Conservation (phyloP, 30 jellyfish, hydroid and myxozoan genomes). For the Aurelia aurita region DNA sequence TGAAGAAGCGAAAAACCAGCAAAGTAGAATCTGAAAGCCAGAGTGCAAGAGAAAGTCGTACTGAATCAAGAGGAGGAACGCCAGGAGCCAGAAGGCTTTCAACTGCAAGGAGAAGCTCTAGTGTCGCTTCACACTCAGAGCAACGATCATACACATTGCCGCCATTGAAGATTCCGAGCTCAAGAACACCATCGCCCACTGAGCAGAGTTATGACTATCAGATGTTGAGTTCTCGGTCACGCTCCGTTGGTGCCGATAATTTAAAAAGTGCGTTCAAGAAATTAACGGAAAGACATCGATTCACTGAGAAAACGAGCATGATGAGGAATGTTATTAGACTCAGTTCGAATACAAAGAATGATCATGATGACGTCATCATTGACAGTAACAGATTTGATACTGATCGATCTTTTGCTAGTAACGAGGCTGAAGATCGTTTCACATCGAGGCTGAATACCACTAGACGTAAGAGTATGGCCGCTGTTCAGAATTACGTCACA, state of each 20-base stretch:
- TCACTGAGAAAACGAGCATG: slow-evolving; percentile 36
- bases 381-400: neutral
- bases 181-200: slow-evolving; percentile 10
- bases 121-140: neutral
- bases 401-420: slow-evolving; percentile 8
- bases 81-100: slow-evolving; percentile 17
- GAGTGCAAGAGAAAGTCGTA: neutral
- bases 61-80: neutral
- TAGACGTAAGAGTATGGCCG: slow-evolving; percentile 31
- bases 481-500: slow-evolving; percentile 51
- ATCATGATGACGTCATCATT: neutral
- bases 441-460: slow-evolving; percentile 59
- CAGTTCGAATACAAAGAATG: slow-evolving; percentile 33
- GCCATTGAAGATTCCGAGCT: slow-evolving; percentile 43
- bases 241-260: neutral
- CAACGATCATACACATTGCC: slow-evolving; percentile 12
- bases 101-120: slow-evolving; percentile 11
- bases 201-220: neutral
- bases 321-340: slow-evolving; percentile 60
- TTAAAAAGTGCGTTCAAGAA: slow-evolving; percentile 25
- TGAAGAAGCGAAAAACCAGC: neutral
- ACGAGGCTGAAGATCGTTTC: slow-evolving; percentile 60
- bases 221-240: neutral
- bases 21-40: no score
- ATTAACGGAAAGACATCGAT: slow-evolving; percentile 44